Conservation (phyloP, 1,140 invertebrate genomes). For the Ostrea denselamellosa region DNA sequence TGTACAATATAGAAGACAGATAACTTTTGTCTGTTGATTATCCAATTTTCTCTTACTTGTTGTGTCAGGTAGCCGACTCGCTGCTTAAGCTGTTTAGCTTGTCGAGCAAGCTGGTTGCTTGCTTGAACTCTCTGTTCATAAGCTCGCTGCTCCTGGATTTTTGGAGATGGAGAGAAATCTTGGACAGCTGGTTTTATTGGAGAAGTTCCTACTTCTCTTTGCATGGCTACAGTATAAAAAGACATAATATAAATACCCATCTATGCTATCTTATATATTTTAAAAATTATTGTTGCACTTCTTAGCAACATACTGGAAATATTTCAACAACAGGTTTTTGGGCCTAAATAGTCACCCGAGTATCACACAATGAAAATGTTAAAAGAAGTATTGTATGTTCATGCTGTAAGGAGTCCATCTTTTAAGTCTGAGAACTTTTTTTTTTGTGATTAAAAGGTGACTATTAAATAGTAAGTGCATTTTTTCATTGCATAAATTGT, state of each 20-base stretch:
- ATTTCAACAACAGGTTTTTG: no score
- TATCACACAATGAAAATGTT: no score
- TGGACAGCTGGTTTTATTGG: conserved; percentile 58
- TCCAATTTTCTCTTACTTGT: conserved; percentile 61
- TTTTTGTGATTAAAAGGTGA: no score
- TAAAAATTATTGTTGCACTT: not conserved
- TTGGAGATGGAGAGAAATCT: conserved; percentile 43
- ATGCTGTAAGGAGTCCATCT: no score
- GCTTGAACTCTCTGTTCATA: conserved; percentile 48
- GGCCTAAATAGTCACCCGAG: no score
- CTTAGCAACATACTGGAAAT: not conserved
- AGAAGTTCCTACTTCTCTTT: conserved; percentile 69
- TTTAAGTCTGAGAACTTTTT: no score
- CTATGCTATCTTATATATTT: no score
- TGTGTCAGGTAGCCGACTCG: conserved; percentile 68
- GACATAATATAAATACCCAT: no score
- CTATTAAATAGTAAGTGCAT: no score
- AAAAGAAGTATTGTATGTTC: no score
- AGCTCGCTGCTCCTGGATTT: conserved; percentile 44
- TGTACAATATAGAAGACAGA: not conserved
- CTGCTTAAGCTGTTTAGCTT: conserved; percentile 68
- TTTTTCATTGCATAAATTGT: no score
- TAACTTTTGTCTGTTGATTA: not conserved
- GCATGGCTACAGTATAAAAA: conserved; percentile 52
- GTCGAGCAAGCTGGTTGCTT: conserved; percentile 56